Evolutionary conservation across 2,888 invertebrate species (phyloP).

Genomic region (Leucoptera coffeella): DNA sequence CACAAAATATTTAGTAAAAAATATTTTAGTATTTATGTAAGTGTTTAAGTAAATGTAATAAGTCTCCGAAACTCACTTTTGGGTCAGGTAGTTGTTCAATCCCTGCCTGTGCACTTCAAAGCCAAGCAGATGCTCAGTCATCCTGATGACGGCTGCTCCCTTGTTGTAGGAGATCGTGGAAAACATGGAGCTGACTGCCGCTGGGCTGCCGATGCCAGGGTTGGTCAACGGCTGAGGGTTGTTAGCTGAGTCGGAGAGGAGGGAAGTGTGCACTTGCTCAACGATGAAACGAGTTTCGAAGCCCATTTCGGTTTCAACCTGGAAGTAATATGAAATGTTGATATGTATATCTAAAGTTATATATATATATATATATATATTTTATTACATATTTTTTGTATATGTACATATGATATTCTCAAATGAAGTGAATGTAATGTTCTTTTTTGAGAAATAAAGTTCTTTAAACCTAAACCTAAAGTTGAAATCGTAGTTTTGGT

Average conservation of each 20-base stretch:
- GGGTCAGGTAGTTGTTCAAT: constrained; percentile 45
- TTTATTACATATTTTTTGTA: no score
- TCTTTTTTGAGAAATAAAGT: no score
- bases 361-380: no score
- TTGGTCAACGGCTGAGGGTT: constrained; percentile 56
- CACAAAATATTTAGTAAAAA: no score
- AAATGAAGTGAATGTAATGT: no score
- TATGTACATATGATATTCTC: no score
- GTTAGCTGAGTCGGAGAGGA: constrained; percentile 53
- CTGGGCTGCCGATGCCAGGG: constrained; percentile 45
- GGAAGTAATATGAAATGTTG: constrained; percentile 5
- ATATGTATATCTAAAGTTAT: no score
- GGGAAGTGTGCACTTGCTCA: constrained; percentile 60
- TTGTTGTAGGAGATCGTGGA: constrained; percentile 64
- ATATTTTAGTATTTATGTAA: no score
- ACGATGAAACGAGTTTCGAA: constrained; percentile 63
- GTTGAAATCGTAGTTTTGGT: no score
- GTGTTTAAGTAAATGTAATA: no score
- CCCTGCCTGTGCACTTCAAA: constrained; percentile 41
- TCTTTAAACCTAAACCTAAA: no score
- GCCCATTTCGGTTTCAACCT: constrained; percentile 61
- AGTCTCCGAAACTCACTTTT: no score
- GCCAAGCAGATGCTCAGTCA: constrained; percentile 61
- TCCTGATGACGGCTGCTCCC: constrained; percentile 59
- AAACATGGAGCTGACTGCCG: constrained; percentile 57